Evolutionary conservation across 2,797 vertebrate species (phyloP).

Genomic region (Molossus alvarezi): DNA sequence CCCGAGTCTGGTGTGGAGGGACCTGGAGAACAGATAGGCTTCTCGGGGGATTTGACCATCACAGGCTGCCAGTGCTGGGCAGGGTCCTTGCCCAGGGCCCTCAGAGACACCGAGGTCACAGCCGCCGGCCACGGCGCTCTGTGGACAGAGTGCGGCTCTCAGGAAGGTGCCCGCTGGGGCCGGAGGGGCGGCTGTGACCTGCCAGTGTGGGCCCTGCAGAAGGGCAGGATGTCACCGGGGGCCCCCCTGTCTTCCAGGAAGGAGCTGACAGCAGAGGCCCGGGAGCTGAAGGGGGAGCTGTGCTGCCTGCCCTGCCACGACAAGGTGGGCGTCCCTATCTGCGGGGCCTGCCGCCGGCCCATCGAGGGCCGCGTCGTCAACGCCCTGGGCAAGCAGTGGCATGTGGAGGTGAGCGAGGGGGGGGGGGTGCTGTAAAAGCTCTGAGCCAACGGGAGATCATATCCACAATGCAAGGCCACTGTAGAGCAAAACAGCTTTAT

Average conservation of each 20-base stretch:
- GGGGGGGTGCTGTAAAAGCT: too few relatives aligned
- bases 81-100: neutral
- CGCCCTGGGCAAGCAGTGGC: conserved; percentile 91
- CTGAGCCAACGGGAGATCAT: too few relatives aligned
- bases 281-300: conserved; percentile 91
- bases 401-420: conserved; percentile 89
- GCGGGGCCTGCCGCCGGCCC: conserved; percentile 91
- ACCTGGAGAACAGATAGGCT: conserved; percentile 8
- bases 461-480: too few relatives aligned
- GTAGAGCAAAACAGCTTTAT: too few relatives aligned
- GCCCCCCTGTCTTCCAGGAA: conserved; percentile 85
- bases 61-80: neutral
- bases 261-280: conserved; percentile 91
- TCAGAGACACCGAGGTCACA: conserved; percentile 32
- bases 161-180: neutral
- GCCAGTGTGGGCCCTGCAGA: neutral
- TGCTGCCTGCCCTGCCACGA: conserved; percentile 91
- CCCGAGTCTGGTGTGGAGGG: neutral
- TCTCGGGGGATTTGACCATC: conserved; percentile 30
- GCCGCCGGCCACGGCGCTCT: neutral
- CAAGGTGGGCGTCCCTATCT: conserved; percentile 92
- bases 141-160: neutral
- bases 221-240: neutral
- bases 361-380: conserved; percentile 92
- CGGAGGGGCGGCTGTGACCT: neutral